phyloP scores from a whole-genome alignment of 1,140 invertebrate species.

The Cyphomyrmex costatus region DNA sequence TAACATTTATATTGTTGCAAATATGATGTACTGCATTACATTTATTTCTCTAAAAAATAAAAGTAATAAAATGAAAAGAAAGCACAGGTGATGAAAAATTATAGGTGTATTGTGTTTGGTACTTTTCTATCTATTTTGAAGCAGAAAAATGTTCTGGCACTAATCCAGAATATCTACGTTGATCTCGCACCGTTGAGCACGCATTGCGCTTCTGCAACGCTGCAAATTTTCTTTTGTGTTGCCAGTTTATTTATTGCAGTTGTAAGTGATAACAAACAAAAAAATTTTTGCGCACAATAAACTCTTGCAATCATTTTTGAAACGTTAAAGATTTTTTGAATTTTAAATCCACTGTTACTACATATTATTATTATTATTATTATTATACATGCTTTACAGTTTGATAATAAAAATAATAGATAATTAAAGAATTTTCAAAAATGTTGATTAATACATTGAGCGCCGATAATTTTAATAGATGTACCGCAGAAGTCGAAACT shows the following conservation, averaged over 20 bases:
- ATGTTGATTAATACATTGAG: too few relatives aligned
- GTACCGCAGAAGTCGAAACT: too few relatives aligned
- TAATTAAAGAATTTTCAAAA: too few relatives aligned
- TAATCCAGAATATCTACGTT: constrained; percentile 41
- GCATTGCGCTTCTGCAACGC: not conserved
- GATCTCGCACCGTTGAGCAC: constrained; percentile 27
- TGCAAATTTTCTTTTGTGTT: constrained; percentile 2
- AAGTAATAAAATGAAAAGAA: not conserved
- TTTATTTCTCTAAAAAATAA: not conserved
- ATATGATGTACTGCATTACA: not conserved
- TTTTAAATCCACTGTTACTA: not conserved
- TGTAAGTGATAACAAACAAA: not conserved
- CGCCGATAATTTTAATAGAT: too few relatives aligned
- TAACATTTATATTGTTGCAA: not conserved
- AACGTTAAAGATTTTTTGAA: not conserved
- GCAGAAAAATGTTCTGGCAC: constrained; percentile 44
- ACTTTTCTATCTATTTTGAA: constrained; percentile 46
- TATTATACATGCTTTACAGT: not conserved
- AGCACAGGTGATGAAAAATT: constrained; percentile 17
- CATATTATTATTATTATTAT: too few relatives aligned
- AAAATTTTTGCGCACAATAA: not conserved
- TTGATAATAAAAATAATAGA: not conserved
- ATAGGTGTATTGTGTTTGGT: not conserved
- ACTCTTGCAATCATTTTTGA: not conserved
- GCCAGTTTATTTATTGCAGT: not conserved